Base-by-base conservation (phyloP, 2,113 vertebrate genomes). In the Panthera leo region DNA sequence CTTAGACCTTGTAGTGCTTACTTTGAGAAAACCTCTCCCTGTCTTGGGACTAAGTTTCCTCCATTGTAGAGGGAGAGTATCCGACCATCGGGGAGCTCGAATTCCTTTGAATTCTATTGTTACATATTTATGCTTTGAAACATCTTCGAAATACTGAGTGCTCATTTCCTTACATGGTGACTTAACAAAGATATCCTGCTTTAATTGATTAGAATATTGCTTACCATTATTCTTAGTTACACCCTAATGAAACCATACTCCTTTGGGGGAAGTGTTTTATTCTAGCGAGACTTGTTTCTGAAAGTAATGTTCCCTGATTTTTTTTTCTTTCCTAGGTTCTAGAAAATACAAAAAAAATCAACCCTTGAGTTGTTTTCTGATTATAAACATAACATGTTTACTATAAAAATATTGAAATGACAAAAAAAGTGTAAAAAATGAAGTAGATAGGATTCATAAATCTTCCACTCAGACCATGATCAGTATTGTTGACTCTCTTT, bases 371-470 rank as follows among this genome's bases (percentile, higher is more conserved):
- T n/a, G 67, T 51, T 80, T 96, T 93, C 67, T 96, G 48, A 85
- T 51, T 90, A 67, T 89, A 85, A 92, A 97, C 5, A 7, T 71
- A 70, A 53, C 7, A 79, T 21, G 0, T 85, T 91, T 71, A 29
- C 51, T 80, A 5, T 88, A 82, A 97, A 94, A 75, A 71, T 71
- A 70, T 42, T 93, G 83, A 85, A 95, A 61, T 25, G 13, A 75
- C 18, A 63, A 85, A 36, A 51, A 78, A 61, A 15, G 4, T 79
- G 2, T 88, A 92, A 93, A 95, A 53, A 96, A 78, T 67, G 31
- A 95, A 91, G 18, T 91, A 93, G 83, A 78, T 83, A 61, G 16
- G 39, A 58, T 79, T 73, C 14, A 68, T 93, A 68, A 95, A 61
- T 31, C 39, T 91, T 85, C 63, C n/a, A 91, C 2, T 51, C 42